A percentile compares a stretch with the other conserved stretches of the same genome.
Conservation (phyloP, 2,888 invertebrate species). For the Hartigia nigra region DNA sequence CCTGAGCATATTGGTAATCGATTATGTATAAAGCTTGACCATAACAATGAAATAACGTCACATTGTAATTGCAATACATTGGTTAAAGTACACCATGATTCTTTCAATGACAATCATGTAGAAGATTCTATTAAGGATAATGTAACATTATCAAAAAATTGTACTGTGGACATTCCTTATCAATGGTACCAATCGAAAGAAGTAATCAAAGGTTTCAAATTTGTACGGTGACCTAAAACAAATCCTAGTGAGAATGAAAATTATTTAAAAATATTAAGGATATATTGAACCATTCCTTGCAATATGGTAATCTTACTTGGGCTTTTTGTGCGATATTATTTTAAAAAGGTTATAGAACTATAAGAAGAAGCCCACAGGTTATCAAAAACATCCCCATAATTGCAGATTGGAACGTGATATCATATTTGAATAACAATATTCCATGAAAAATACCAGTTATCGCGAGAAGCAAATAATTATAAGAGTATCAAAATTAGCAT, state of each 20-base stretch:
- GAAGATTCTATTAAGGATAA: constrained; percentile 23
- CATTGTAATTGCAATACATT: constrained; percentile 48
- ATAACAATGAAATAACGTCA: constrained; percentile 31
- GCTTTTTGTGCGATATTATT: neutral
- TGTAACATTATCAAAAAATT: constrained; percentile 21
- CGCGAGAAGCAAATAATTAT: neutral
- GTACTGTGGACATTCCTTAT: constrained; percentile 33
- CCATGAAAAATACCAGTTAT: neutral
- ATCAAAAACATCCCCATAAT: neutral
- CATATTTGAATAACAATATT: neutral
- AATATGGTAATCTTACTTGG: neutral
- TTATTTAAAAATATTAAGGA: neutral
- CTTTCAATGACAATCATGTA: constrained; percentile 22
- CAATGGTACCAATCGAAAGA: constrained; percentile 61
- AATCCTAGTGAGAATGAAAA: neutral
- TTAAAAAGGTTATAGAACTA: neutral
- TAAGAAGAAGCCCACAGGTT: neutral
- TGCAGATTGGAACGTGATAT: neutral
- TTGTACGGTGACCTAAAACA: constrained; percentile 43
- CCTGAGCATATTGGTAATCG: constrained; percentile 34
- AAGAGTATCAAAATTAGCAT: neutral
- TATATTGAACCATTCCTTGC: neutral
- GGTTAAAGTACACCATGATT: constrained; percentile 52
- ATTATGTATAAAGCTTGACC: constrained; percentile 50
- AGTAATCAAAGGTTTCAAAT: constrained; percentile 60